Conservation (phyloP, 2,888 invertebrate species). For the Protula sp. region DNA sequence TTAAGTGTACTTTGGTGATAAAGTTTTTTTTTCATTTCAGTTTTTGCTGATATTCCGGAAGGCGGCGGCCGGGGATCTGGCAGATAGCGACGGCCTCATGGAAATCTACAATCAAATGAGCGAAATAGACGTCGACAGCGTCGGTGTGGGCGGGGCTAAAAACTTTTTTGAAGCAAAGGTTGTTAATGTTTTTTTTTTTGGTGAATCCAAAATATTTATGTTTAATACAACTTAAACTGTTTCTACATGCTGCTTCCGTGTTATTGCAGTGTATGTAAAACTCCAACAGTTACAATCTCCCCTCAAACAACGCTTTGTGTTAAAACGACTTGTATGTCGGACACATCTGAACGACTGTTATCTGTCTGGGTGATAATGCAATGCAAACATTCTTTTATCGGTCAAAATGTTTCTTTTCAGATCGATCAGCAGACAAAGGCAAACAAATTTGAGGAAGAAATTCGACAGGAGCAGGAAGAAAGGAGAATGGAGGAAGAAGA, state of each 20-base stretch:
- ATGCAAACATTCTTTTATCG: no score
- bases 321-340: no score
- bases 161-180: slow-evolving; percentile 93
- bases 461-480: slow-evolving; percentile 85
- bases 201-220: background rate
- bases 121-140: slow-evolving; percentile 88
- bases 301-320: no score
- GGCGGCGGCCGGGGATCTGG: slow-evolving; percentile 82
- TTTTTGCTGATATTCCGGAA: slow-evolving; percentile 69
- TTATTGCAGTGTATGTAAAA: background rate
- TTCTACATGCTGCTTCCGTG: background rate
- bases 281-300: background rate
- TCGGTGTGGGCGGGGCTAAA: slow-evolving; percentile 90
- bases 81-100: slow-evolving; percentile 75
- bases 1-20: background rate
- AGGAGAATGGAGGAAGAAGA: slow-evolving; percentile 78
- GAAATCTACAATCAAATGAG: slow-evolving; percentile 75
- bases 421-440: slow-evolving; percentile 77
- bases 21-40: slow-evolving; percentile 40
- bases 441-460: slow-evolving; percentile 88
- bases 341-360: no score
- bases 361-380: no score
- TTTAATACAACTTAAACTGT: background rate
- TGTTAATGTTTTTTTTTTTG: slow-evolving; percentile 17
- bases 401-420: slow-evolving; percentile 56